phyloP scores from a whole-genome alignment of 2,797 vertebrate genomes.

The Sparus aurata region DNA sequence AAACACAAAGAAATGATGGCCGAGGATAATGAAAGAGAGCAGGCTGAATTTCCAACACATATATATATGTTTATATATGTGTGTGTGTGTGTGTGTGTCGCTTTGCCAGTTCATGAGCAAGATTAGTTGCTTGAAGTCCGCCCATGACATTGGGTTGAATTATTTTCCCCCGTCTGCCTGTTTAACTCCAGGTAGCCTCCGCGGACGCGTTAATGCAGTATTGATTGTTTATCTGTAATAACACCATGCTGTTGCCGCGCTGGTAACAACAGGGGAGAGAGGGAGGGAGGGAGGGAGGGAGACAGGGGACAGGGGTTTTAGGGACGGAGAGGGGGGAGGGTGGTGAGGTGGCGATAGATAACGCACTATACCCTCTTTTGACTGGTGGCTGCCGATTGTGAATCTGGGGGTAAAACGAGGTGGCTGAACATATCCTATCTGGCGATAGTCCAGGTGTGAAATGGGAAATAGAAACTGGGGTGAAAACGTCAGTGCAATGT shows the following conservation, averaged over 20 bases:
- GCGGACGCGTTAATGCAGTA: slow-evolving; percentile 76
- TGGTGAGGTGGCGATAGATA: slow-evolving; percentile 70
- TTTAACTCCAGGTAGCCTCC: slow-evolving; percentile 69
- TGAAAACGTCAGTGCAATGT: slow-evolving; percentile 70
- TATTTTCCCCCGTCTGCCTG: slow-evolving; percentile 63
- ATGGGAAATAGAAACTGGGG: slow-evolving; percentile 79
- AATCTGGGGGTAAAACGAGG: slow-evolving; percentile 67
- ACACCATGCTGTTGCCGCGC: slow-evolving; percentile 52
- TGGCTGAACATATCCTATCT: slow-evolving; percentile 71
- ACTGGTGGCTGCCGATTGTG: slow-evolving; percentile 63
- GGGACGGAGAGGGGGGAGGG: slow-evolving; percentile 34
- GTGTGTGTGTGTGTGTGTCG: background rate
- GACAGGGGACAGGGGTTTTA: background rate
- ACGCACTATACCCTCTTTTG: slow-evolving; percentile 65
- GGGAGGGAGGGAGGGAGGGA: background rate
- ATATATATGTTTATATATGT: slow-evolving; percentile 1
- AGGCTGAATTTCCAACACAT: slow-evolving; percentile 50
- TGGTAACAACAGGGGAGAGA: slow-evolving; percentile 36
- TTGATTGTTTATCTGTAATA: slow-evolving; percentile 84
- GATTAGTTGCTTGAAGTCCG: slow-evolving; percentile 63
- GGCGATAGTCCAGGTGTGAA: slow-evolving; percentile 78
- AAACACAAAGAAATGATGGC: slow-evolving; percentile 67
- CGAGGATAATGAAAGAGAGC: slow-evolving; percentile 65
- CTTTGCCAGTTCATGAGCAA: slow-evolving; percentile 50
- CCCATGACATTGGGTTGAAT: slow-evolving; percentile 71